Percentiles rank a stretch among this genome's conserved stretches.
phyloP scores from a whole-genome alignment of 2,888 invertebrate genomes.

The Eupithecia centaureata region DNA sequence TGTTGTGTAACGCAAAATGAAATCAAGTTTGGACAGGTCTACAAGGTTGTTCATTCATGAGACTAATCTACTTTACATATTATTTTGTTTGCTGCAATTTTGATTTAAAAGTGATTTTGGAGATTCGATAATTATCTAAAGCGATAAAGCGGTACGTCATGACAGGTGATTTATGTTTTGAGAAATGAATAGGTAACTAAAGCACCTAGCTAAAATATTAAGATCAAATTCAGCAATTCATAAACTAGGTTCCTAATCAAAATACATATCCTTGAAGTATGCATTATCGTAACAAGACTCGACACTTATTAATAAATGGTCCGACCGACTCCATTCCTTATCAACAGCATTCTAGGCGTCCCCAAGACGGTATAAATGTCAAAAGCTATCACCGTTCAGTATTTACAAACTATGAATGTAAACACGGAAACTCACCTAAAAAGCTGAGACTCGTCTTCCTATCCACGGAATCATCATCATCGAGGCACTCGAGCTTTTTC shows the following conservation, averaged over 20 bases:
- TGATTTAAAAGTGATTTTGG: slow-evolving; percentile 4
- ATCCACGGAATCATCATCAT: slow-evolving; percentile 74
- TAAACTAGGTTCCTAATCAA: slow-evolving; percentile 29
- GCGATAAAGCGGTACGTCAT: background rate
- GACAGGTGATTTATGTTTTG: background rate
- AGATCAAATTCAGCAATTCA: slow-evolving; percentile 18
- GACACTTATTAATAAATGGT: slow-evolving; percentile 53
- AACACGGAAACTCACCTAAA: slow-evolving; percentile 68
- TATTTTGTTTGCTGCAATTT: slow-evolving; percentile 20
- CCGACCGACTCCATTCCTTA: slow-evolving; percentile 46
- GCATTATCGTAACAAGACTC: slow-evolving; percentile 48
- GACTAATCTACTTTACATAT: slow-evolving; percentile 21
- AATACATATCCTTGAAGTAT: slow-evolving; percentile 45
- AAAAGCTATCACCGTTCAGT: slow-evolving; percentile 47
- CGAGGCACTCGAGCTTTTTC: slow-evolving; percentile 80
- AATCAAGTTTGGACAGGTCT: slow-evolving; percentile 33
- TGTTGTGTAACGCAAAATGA: slow-evolving; percentile 35
- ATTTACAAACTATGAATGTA: slow-evolving; percentile 33
- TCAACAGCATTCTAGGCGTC: slow-evolving; percentile 39
- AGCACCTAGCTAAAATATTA: slow-evolving; percentile 1
- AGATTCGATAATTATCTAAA: background rate
- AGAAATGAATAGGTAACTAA: background rate
- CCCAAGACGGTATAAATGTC: slow-evolving; percentile 41
- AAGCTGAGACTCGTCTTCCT: slow-evolving; percentile 80
- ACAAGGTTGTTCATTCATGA: slow-evolving; percentile 29